Evolutionary conservation across 2,797 vertebrate genomes (phyloP).

Genomic region (Zalophus californianus): DNA sequence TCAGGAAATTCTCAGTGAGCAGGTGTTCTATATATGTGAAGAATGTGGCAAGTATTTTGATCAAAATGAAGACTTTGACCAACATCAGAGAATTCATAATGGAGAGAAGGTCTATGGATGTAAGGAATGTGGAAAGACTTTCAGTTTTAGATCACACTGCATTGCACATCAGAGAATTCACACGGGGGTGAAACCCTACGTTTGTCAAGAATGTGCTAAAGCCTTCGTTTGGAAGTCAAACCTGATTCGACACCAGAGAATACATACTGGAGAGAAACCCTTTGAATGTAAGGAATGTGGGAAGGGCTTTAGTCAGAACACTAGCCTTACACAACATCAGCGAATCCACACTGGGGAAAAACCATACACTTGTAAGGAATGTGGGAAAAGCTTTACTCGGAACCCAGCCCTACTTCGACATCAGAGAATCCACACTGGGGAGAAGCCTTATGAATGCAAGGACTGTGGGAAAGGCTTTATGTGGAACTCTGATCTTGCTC

Average conservation of each 20-base stretch:
- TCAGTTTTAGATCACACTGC: slow-evolving; percentile 67
- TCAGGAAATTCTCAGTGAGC: slow-evolving; percentile 89
- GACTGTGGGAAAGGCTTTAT: slow-evolving; percentile 89
- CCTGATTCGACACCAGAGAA: slow-evolving; percentile 63
- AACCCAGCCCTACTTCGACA: slow-evolving; percentile 90
- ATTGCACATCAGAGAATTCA: slow-evolving; percentile 73
- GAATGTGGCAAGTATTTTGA: slow-evolving; percentile 90
- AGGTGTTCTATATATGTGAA: slow-evolving; percentile 88
- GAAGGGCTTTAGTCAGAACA: slow-evolving; percentile 88
- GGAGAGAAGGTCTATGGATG: slow-evolving; percentile 86
- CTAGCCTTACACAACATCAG: slow-evolving; percentile 90
- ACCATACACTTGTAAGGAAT: slow-evolving; percentile 87
- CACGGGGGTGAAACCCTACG: slow-evolving; percentile 55
- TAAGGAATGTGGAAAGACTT: slow-evolving; percentile 74
- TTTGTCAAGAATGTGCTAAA: slow-evolving; percentile 74
- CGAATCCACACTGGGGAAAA: slow-evolving; percentile 89
- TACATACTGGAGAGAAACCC: slow-evolving; percentile 75
- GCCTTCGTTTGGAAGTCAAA: slow-evolving; percentile 75
- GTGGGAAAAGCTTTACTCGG: slow-evolving; percentile 90
- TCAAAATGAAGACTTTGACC: slow-evolving; percentile 91
- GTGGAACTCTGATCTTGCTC: slow-evolving; percentile 88
- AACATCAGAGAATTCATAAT: slow-evolving; percentile 91
- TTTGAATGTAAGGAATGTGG: slow-evolving; percentile 74
- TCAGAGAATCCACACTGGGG: slow-evolving; percentile 89
- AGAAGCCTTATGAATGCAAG: slow-evolving; percentile 87